phyloP scores from a whole-genome alignment of 2,113 vertebrate genomes.

The Carettochelys insculpta region DNA sequence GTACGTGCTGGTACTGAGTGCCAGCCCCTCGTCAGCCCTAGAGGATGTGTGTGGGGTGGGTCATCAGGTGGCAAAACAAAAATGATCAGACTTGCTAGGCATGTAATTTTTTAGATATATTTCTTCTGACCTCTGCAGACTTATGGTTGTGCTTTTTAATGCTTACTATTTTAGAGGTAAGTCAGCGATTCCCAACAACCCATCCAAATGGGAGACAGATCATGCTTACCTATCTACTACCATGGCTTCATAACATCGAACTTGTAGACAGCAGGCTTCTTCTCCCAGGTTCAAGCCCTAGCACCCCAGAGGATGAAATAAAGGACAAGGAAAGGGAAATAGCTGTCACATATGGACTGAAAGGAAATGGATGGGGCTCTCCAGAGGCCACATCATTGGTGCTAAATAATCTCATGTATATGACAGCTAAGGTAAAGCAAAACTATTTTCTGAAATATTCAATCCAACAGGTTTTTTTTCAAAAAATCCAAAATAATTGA shows the following conservation, averaged over 20 bases:
- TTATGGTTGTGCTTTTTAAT: not conserved
- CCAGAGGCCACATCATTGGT: slow-evolving; percentile 94
- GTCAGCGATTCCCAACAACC: slow-evolving; percentile 95
- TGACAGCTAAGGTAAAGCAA: slow-evolving; percentile 94
- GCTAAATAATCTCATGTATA: slow-evolving; percentile 99
- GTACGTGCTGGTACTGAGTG: too few species aligned
- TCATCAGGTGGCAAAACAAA: not conserved
- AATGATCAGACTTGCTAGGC: not conserved
- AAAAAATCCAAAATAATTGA: not conserved
- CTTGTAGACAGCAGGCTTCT: slow-evolving; percentile 94
- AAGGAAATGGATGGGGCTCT: slow-evolving; percentile 96
- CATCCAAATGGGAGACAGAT: slow-evolving; percentile 96
- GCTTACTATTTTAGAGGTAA: slow-evolving; percentile 84
- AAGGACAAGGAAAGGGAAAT: slow-evolving; percentile 81
- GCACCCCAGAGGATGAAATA: slow-evolving; percentile 90
- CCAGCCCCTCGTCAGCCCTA: too few species aligned
- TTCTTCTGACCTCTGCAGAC: not conserved
- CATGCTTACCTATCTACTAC: slow-evolving; percentile 96
- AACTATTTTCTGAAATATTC: not conserved
- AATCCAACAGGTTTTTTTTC: not conserved
- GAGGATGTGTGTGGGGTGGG: too few species aligned
- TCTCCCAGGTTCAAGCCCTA: slow-evolving; percentile 92
- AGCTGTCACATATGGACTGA: slow-evolving; percentile 80
- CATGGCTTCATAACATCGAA: slow-evolving; percentile 97
- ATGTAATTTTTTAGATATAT: not conserved